These are phyloP conservation scores for Heterotilapia buettikoferi DNA, from an alignment of 2,113 vertebrate genomes.

Conservation along the genomic window DNA sequence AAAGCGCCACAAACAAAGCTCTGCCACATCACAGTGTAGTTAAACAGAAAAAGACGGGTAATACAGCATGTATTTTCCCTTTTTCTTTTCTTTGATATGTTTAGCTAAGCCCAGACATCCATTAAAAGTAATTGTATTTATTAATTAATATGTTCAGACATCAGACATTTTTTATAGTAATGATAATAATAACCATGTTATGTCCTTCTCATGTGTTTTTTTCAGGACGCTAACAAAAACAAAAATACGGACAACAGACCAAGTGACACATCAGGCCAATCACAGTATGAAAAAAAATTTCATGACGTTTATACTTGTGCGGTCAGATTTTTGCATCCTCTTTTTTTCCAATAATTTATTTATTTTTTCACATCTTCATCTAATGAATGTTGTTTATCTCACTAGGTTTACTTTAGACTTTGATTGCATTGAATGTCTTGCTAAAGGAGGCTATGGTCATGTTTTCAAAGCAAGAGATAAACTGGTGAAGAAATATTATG, in stretches of 20 bases:
- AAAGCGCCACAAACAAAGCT: background rate
- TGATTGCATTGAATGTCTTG: constrained; percentile 41
- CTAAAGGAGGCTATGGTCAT: constrained; percentile 59
- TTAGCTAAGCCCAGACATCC: background rate
- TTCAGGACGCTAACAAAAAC: background rate
- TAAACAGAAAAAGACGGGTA: background rate
- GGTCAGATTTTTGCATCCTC: background rate
- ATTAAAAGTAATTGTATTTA: background rate
- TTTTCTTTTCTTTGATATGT: background rate
- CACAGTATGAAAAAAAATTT: background rate
- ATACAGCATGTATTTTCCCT: background rate
- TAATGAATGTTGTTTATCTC: background rate
- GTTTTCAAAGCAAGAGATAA: constrained; percentile 64
- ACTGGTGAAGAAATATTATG: constrained; percentile 30
- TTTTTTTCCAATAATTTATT: background rate
- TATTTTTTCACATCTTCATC: background rate
- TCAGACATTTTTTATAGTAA: background rate
- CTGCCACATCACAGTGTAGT: background rate
- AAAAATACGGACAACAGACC: background rate
- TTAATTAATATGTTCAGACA: background rate
- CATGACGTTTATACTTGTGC: background rate
- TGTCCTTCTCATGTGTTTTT: background rate
- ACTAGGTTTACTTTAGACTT: constrained; percentile 62
- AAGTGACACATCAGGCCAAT: background rate
- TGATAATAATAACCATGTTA: background rate